Evolutionary conservation across 2,797 vertebrate species (phyloP).

Genomic region (Buphagus erythrorhynchus): DNA sequence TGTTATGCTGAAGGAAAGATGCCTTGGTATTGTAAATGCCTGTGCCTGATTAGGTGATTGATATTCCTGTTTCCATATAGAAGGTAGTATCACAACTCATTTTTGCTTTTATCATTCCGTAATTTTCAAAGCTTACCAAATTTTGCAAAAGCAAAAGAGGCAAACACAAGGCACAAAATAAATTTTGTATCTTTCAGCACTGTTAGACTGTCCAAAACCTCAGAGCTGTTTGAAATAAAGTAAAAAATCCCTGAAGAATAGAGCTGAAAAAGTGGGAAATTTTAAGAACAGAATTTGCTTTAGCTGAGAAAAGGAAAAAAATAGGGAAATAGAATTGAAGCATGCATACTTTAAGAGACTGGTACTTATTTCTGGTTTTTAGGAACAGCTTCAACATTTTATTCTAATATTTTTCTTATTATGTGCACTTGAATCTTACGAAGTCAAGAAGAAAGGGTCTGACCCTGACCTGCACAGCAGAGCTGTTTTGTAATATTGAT

Average conservation of each 20-base stretch:
- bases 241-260: background rate
- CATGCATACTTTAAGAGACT: background rate
- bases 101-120: background rate
- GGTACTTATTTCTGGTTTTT: background rate
- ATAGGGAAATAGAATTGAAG: background rate
- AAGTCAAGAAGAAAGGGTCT: background rate
- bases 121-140: background rate
- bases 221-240: background rate
- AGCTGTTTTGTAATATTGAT: background rate
- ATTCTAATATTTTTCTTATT: background rate
- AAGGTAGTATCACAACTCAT: background rate
- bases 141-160: background rate
- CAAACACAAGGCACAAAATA: background rate
- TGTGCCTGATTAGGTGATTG: background rate
- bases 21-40: background rate
- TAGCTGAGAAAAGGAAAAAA: background rate
- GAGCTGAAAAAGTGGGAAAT: background rate
- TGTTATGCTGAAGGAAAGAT: background rate
- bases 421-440: background rate
- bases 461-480: background rate
- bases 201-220: background rate
- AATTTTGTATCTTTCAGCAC: background rate
- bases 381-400: background rate
- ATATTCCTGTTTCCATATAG: fast-evolving
- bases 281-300: background rate